A percentile compares a stretch with the other conserved stretches of the same genome.
These are phyloP conservation scores for Peucedramus taeniatus DNA, from an alignment of 2,113 vertebrate genomes.

Conservation along the genomic window DNA sequence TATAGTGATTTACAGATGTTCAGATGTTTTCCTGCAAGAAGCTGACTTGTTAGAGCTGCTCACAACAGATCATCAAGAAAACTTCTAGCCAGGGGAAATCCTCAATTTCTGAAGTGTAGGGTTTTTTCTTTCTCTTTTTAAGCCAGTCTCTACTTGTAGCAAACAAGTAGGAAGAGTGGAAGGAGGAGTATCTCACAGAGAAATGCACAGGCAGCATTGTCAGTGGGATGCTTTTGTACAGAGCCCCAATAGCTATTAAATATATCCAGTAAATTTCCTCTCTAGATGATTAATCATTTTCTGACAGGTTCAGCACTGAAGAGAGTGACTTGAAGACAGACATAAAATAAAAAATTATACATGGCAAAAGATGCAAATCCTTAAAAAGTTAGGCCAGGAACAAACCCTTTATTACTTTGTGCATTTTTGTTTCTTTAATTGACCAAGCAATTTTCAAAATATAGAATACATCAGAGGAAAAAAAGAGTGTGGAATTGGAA, in stretches of 20 bases:
- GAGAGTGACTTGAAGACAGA: not conserved
- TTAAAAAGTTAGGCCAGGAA: not conserved
- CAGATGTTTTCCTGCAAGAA: not conserved
- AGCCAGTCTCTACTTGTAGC: not conserved
- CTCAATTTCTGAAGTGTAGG: not conserved
- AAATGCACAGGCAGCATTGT: not conserved
- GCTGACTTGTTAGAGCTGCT: not conserved
- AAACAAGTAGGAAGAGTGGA: not conserved
- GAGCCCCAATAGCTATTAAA: slow-evolving; percentile 17
- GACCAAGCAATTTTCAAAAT: not conserved
- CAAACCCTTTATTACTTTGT: not conserved
- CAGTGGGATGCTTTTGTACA: not conserved
- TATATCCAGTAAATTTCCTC: slow-evolving; percentile 52
- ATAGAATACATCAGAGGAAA: not conserved
- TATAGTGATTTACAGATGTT: not conserved
- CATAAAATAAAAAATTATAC: not conserved
- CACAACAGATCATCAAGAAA: not conserved
- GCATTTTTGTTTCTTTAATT: not conserved
- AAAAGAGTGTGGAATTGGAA: not conserved
- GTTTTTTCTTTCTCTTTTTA: not conserved
- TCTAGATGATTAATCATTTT: slow-evolving; percentile 8
- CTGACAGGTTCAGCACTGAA: not conserved
- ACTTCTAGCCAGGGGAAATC: not conserved
- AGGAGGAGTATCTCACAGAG: not conserved
- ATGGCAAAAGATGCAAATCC: not conserved